Evolutionary conservation across 2,113 vertebrate genomes (phyloP).

Genomic region (Platichthys flesus): DNA sequence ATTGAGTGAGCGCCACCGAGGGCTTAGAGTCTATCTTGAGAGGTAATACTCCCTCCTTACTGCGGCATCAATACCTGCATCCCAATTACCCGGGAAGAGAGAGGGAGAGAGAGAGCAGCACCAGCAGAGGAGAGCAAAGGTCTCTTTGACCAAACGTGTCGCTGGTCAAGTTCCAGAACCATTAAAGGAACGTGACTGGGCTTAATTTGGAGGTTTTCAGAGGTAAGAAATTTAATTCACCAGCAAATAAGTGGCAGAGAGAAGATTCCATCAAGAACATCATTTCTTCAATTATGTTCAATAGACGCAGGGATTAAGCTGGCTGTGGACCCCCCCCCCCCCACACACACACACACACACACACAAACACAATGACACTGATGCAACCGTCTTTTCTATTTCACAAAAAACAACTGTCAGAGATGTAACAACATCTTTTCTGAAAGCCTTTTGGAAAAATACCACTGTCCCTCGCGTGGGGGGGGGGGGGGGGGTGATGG

Average conservation of each 20-base stretch:
- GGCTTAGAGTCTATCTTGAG: slow-evolving; percentile 61
- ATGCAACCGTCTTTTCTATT: not conserved
- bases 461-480: not conserved
- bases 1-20: slow-evolving; percentile 56
- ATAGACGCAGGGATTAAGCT: slow-evolving; percentile 6
- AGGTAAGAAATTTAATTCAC: no score
- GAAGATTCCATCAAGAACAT: not conserved
- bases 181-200: no score
- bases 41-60: slow-evolving; percentile 60
- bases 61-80: slow-evolving; percentile 64
- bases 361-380: not conserved
- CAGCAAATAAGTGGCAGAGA: no score
- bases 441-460: not conserved
- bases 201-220: no score
- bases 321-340: not conserved
- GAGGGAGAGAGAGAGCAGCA: not conserved
- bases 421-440: not conserved
- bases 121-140: not conserved
- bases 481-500: not conserved
- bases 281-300: not conserved
- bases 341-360: not conserved
- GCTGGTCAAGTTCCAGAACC: not conserved
- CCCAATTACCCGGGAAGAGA: slow-evolving; percentile 43
- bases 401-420: not conserved
- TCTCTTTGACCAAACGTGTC: not conserved